Percentiles rank a stretch among this genome's conserved stretches.
phyloP scores from a whole-genome alignment of 1,140 invertebrate species.

The Brachionus koreanus region DNA sequence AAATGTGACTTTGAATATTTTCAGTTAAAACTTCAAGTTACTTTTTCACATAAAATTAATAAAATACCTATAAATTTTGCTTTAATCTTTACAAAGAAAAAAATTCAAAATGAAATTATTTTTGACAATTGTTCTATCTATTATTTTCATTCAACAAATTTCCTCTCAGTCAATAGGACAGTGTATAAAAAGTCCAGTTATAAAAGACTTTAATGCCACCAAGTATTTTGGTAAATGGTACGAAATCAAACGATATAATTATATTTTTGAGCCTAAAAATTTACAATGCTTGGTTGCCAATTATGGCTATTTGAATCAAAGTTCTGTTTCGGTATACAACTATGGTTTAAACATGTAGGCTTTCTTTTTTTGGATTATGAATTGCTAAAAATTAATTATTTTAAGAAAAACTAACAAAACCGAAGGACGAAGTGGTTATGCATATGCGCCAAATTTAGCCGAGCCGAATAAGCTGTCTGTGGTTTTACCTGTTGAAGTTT shows the following conservation, averaged over 20 bases:
- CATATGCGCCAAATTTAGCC: not conserved
- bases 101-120: not conserved
- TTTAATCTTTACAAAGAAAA: not conserved
- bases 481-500: not conserved
- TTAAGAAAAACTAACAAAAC: not conserved
- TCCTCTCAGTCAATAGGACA: not conserved
- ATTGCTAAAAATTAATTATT: too few species aligned
- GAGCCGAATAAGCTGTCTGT: slow-evolving; percentile 20
- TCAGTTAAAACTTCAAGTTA: not conserved
- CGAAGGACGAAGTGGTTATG: not conserved
- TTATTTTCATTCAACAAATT: not conserved
- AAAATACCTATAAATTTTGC: not conserved
- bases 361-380: not conserved
- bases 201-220: not conserved
- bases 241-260: slow-evolving; percentile 30
- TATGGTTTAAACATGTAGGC: not conserved
- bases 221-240: slow-evolving; percentile 28
- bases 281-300: not conserved
- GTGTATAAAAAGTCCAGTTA: not conserved
- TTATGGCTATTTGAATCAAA: not conserved
- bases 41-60: not conserved
- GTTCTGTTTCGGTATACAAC: not conserved
- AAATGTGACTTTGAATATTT: not conserved
- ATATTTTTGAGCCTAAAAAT: slow-evolving; percentile 17
- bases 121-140: not conserved